Evolutionary conservation across 2,888 invertebrate species (phyloP), one percentile per base, ranked within the genome.

Genomic region (Tetranychus truncatus): DNA sequence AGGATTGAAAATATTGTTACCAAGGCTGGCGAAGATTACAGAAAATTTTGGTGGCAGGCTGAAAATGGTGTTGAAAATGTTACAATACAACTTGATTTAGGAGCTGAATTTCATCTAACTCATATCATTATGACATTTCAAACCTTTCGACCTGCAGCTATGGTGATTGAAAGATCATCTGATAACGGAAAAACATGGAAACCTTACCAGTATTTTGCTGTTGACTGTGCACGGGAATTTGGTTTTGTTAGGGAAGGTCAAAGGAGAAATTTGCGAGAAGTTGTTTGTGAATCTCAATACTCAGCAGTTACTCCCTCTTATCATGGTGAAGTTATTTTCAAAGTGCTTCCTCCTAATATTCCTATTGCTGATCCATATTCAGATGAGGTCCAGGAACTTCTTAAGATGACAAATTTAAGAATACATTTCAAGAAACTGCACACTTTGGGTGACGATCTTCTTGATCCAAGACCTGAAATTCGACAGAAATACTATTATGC

Each of bases 401-500:
- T 99, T 77, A 95, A 95, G 83, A 91, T 99, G 87, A 99, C 99
- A 6, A 99, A 99, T 84, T 86, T 99, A 74, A 86, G 99, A 79
- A 90, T 99, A 76, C 93, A 95, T 82, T 94, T 99, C 83, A 96
- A 94, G 7, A 91, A 91, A 82, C 85, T 99, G 45, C 97, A 97
- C 81, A 97, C 97, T 3, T 86, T 99, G 45, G 99, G 99, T 73
- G 99, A 99, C 83, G 95, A 97, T 83, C 86, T 95, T 77, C 85
- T 99, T 74, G 96, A 96, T 82, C 89, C 89, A 81, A 87, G 95
- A 76, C 87, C 89, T 74, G 96, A 96, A 84, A 95, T 96, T 81
- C 91, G 92, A 81, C 95, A 97, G 84, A 99, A 99, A 84, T 99
- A 99, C 84, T 99, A 99, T 83, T 99, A 99, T 82, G 89, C 95